Conservation (phyloP, 23 tunicate genomes). For the Trididemnum nubilum region DNA sequence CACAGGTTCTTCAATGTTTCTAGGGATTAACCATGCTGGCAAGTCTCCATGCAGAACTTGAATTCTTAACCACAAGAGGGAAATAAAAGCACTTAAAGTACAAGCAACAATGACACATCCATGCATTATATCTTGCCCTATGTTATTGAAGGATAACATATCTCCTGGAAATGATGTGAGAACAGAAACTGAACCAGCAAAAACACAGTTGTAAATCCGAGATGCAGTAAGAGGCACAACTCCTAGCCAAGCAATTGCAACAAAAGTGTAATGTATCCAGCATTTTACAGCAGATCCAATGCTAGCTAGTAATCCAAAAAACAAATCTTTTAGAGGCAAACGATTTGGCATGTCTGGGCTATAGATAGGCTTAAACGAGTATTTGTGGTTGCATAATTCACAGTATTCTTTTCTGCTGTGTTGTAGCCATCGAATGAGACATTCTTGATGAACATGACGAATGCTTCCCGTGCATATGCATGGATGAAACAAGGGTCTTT, state of each 20-base stretch:
- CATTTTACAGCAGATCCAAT: constrained; percentile 71
- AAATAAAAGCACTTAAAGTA: constrained; percentile 65
- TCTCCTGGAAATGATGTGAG: constrained; percentile 64
- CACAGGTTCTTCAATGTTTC: constrained; percentile 1
- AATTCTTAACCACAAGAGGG: constrained; percentile 69
- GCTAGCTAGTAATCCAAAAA: constrained; percentile 56
- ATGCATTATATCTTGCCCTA: constrained; percentile 59
- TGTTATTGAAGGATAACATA: constrained; percentile 56
- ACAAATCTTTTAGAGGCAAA: constrained; percentile 62
- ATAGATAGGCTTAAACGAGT: constrained; percentile 87
- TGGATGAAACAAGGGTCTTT: constrained; percentile 78
- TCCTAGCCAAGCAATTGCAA: constrained; percentile 91
- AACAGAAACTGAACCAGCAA: constrained; percentile 56
- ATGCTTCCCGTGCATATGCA: constrained; percentile 94
- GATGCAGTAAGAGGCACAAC: constrained; percentile 83
- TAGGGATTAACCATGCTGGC: constrained; percentile 56
- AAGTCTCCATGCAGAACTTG: constrained; percentile 84
- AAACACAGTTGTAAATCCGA: constrained; percentile 67
- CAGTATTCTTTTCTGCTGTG: constrained; percentile 87
- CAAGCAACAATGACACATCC: constrained; percentile 82
- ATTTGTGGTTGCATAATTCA: constrained; percentile 88
- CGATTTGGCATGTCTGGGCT: constrained; percentile 83
- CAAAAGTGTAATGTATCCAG: constrained; percentile 91
- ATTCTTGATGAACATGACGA: constrained; percentile 82
- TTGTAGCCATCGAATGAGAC: constrained; percentile 61